Evolutionary conservation across 1,140 invertebrate species (phyloP).

Genomic region (Agraylea sexmaculata): DNA sequence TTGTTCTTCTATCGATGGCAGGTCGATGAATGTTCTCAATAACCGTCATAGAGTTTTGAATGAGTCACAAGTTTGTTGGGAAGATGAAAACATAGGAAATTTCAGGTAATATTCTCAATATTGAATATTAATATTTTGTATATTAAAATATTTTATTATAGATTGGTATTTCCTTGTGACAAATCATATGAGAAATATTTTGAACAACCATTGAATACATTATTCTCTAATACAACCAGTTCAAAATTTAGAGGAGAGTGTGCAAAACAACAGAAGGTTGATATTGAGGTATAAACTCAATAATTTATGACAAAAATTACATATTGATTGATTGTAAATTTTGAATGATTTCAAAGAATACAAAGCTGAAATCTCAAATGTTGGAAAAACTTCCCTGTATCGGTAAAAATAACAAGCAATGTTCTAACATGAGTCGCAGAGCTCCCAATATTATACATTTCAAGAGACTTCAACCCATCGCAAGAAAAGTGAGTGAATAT

Average conservation of each 20-base stretch:
- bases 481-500: neutral
- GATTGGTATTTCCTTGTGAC: constrained; percentile 35
- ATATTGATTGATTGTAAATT: constrained; percentile 4
- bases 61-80: constrained; percentile 60
- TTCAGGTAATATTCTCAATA: constrained; percentile 46
- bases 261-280: constrained; percentile 45
- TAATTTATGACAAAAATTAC: constrained; percentile 10
- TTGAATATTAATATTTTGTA: constrained; percentile 2
- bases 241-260: constrained; percentile 61
- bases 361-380: constrained; percentile 35
- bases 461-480: neutral
- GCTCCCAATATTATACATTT: neutral
- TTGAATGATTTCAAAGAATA: constrained; percentile 17
- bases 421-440: neutral
- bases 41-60: constrained; percentile 26
- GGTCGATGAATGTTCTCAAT: constrained; percentile 6
- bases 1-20: neutral
- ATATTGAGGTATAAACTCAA: constrained; percentile 42
- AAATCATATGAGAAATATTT: constrained; percentile 41
- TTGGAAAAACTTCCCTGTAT: constrained; percentile 29
- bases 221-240: constrained; percentile 67
- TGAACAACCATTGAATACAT: constrained; percentile 55
- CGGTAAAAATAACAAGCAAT: constrained; percentile 19
- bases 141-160: constrained; percentile 16
- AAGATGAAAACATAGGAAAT: constrained; percentile 64